Evolutionary conservation across 2,113 vertebrate genomes (phyloP).

Genomic region (Motacilla tschutschensis): DNA sequence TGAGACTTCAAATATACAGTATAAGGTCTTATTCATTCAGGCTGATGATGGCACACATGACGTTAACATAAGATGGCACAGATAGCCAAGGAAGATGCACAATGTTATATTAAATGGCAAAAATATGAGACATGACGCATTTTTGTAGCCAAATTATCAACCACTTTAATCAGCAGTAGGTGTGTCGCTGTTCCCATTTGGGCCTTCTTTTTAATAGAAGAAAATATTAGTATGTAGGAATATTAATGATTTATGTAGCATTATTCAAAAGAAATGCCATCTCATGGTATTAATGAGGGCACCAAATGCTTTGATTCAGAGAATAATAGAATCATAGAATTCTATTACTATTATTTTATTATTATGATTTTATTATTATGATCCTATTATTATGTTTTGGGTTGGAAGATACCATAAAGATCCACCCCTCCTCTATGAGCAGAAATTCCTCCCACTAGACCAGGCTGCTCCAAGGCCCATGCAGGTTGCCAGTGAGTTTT

Average conservation of each 20-base stretch:
- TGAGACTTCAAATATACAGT: background rate
- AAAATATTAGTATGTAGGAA: background rate
- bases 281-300: background rate
- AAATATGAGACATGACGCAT: background rate
- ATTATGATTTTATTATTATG: too few species aligned
- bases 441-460: background rate
- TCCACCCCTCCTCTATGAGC: fast-evolving
- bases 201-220: background rate
- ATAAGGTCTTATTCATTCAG: background rate
- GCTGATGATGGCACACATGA: background rate
- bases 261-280: background rate
- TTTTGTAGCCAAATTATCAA: background rate
- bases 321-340: background rate
- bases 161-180: background rate
- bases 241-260: background rate
- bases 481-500: background rate
- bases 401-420: background rate
- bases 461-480: background rate
- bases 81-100: background rate
- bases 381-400: background rate
- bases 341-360: too few species aligned
- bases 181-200: background rate
- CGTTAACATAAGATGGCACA: background rate
- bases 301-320: background rate
- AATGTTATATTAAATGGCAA: background rate